These are phyloP conservation scores for Parnassius glacialis DNA, from an alignment of 2,888 invertebrate genomes.

Conservation along the genomic window DNA sequence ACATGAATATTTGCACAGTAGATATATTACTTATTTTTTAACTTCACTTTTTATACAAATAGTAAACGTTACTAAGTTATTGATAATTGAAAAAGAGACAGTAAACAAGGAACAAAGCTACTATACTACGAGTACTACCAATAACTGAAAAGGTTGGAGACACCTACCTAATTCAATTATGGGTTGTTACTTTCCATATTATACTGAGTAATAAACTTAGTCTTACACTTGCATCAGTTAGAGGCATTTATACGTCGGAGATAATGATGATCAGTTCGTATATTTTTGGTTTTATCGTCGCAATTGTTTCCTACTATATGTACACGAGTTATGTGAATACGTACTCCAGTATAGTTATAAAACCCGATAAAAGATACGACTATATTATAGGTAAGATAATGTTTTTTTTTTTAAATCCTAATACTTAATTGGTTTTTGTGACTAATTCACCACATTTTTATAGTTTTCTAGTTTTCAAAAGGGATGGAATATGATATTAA, in stretches of 20 bases:
- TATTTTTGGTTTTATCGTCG: constrained; percentile 52
- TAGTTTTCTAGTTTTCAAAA: no score
- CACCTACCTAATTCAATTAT: constrained; percentile 70
- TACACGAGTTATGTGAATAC: constrained; percentile 58
- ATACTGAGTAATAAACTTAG: constrained; percentile 40
- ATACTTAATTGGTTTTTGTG: no score
- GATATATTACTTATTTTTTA: no score
- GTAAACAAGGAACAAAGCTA: no score
- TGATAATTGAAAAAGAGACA: no score
- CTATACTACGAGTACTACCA: no score
- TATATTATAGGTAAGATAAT: constrained; percentile 68
- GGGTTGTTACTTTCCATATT: constrained; percentile 34
- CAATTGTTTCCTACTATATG: constrained; percentile 57
- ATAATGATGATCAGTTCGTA: constrained; percentile 58
- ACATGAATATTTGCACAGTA: no score
- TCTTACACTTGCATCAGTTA: constrained; percentile 24
- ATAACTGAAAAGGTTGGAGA: constrained; percentile 37
- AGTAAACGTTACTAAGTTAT: no score
- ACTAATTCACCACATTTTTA: no score
- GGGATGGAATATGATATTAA: no score
- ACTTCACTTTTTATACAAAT: no score
- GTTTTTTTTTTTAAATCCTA: no score
- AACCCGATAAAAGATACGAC: constrained; percentile 66
- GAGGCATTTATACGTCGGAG: neutral
- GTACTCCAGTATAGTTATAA: constrained; percentile 55